Evolutionary conservation across 1,140 invertebrate species (phyloP).

Genomic region (Bombus affinis): DNA sequence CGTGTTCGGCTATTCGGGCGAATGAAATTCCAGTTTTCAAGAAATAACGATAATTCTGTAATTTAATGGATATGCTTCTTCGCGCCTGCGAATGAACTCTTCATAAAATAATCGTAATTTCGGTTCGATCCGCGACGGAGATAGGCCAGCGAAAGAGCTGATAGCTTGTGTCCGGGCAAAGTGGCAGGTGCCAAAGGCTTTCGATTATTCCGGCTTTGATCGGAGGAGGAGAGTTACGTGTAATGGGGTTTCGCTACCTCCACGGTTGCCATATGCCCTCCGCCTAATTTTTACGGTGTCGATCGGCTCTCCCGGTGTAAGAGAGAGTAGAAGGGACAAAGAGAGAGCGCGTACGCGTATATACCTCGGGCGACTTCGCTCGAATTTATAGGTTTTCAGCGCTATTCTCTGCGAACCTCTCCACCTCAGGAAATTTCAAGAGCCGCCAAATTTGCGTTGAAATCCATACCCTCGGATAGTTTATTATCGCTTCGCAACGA

Average conservation of each 20-base stretch:
- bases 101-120: constrained; percentile 40
- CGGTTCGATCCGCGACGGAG: neutral
- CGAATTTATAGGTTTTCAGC: constrained; percentile 66
- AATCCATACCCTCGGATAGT: constrained; percentile 50
- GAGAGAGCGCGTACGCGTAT: neutral
- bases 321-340: neutral
- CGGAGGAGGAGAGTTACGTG: constrained; percentile 48
- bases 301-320: constrained; percentile 34
- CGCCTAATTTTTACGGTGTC: constrained; percentile 70
- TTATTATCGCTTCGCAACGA: constrained; percentile 50
- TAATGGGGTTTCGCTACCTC: constrained; percentile 70
- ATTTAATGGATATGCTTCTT: constrained; percentile 16
- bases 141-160: constrained; percentile 31
- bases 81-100: constrained; percentile 11
- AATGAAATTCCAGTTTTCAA: neutral
- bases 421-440: constrained; percentile 37
- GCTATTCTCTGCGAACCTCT: constrained; percentile 39
- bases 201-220: constrained; percentile 71
- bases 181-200: constrained; percentile 72
- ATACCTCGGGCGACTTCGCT: constrained; percentile 63
- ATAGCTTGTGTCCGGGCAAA: constrained; percentile 41
- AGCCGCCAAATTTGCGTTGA: constrained; percentile 54
- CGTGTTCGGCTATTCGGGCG: neutral
- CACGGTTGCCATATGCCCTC: constrained; percentile 71
- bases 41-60: neutral